A percentile compares a stretch with the other conserved stretches of the same genome.
Conservation (phyloP, 2,888 invertebrate genomes). For the Acanthosepion esculentum region DNA sequence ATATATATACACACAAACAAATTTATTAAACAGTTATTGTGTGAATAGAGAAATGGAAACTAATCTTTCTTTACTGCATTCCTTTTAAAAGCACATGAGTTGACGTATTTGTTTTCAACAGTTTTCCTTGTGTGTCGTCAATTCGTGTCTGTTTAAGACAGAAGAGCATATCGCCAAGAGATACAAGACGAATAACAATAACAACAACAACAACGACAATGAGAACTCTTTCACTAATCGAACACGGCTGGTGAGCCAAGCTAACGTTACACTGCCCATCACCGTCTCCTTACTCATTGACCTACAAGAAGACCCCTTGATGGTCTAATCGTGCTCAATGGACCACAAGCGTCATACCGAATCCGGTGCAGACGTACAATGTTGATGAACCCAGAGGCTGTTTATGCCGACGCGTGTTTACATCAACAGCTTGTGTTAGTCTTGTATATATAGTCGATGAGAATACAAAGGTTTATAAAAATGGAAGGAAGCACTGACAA, state of each 20-base stretch:
- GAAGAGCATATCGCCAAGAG: neutral
- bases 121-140: no score
- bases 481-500: neutral
- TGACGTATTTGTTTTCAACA: no score
- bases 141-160: no score
- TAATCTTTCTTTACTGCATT: no score
- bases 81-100: no score
- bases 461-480: neutral
- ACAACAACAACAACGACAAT: neutral
- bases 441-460: neutral
- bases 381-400: neutral
- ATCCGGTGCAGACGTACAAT: neutral
- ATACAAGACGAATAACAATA: neutral
- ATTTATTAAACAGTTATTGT: no score
- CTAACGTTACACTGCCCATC: neutral
- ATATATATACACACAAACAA: no score
- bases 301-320: neutral
- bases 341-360: neutral
- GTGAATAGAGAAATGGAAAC: no score
- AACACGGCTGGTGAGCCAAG: neutral
- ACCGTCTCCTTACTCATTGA: neutral
- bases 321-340: neutral
- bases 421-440: neutral
- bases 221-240: neutral
- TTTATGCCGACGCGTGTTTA: neutral